phyloP scores from a whole-genome alignment of 1,140 invertebrate genomes.

The Trachymyrmex septentrionalis region DNA sequence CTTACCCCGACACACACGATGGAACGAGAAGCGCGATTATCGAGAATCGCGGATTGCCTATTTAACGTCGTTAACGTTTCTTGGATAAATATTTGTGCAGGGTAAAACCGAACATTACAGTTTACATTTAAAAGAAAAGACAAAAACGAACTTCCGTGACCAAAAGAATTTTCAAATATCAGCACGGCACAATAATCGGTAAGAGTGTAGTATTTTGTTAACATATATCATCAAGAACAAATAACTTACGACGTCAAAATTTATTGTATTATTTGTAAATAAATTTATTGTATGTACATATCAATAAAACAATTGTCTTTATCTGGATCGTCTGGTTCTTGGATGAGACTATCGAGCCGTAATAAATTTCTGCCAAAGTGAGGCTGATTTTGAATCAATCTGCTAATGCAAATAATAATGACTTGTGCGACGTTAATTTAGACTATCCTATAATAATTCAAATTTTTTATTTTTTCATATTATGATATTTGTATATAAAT shows the following conservation, averaged over 20 bases:
- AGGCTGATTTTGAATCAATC: not conserved
- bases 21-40: slow-evolving; percentile 42
- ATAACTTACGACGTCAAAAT: slow-evolving; percentile 76
- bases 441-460: not conserved
- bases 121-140: slow-evolving; percentile 72
- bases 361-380: not conserved
- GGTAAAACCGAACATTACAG: slow-evolving; percentile 79
- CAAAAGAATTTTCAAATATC: slow-evolving; percentile 79
- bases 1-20: slow-evolving; percentile 52
- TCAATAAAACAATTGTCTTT: slow-evolving; percentile 85
- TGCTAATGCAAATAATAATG: not conserved
- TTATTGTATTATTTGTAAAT: slow-evolving; percentile 83
- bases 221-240: slow-evolving; percentile 77
- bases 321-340: slow-evolving; percentile 54
- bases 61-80: slow-evolving; percentile 67
- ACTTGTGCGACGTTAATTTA: not conserved
- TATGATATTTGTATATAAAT: not conserved
- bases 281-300: slow-evolving; percentile 85
- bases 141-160: slow-evolving; percentile 76
- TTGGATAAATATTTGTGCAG: slow-evolving; percentile 78
- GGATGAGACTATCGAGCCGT: slow-evolving; percentile 5
- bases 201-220: slow-evolving; percentile 84
- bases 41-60: slow-evolving; percentile 59
- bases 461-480: slow-evolving; percentile 2
- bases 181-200: slow-evolving; percentile 80